Percentiles rank a stretch among this genome's conserved stretches.
phyloP scores from a whole-genome alignment of 1,140 invertebrate species.

The Dolichoris vasculosae region DNA sequence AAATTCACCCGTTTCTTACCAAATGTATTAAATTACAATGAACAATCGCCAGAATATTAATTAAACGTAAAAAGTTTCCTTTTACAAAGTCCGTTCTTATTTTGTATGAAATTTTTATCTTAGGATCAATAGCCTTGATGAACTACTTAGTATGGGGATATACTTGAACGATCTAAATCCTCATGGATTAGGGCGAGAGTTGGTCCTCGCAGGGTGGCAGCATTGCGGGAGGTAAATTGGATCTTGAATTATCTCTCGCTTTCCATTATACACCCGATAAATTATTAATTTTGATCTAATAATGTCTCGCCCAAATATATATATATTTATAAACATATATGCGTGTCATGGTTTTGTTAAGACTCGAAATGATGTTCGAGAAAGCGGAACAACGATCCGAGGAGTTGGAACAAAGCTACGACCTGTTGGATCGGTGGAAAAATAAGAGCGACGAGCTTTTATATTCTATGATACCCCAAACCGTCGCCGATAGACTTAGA shows the following conservation, averaged over 20 bases:
- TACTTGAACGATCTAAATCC: slow-evolving; percentile 91
- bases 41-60: too few species aligned
- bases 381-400: slow-evolving; percentile 84
- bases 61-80: too few species aligned
- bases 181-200: slow-evolving; percentile 88
- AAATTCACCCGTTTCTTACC: too few species aligned
- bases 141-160: slow-evolving; percentile 84
- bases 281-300: background rate
- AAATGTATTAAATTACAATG: too few species aligned
- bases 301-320: background rate
- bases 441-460: slow-evolving; percentile 89
- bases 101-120: background rate
- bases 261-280: background rate
- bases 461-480: slow-evolving; percentile 93
- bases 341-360: slow-evolving; percentile 56
- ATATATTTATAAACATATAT: background rate
- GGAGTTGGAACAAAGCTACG: slow-evolving; percentile 83
- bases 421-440: slow-evolving; percentile 87
- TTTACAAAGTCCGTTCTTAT: too few species aligned
- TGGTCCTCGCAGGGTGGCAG: slow-evolving; percentile 91
- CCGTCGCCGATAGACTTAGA: slow-evolving; percentile 82
- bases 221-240: slow-evolving; percentile 83
- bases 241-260: background rate
- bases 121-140: slow-evolving; percentile 89
- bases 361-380: slow-evolving; percentile 87